Percentiles rank a stretch among this genome's conserved stretches.
Evolutionary conservation across 2,888 invertebrate genomes (phyloP).

Genomic region (Melinaea marsaeus): DNA sequence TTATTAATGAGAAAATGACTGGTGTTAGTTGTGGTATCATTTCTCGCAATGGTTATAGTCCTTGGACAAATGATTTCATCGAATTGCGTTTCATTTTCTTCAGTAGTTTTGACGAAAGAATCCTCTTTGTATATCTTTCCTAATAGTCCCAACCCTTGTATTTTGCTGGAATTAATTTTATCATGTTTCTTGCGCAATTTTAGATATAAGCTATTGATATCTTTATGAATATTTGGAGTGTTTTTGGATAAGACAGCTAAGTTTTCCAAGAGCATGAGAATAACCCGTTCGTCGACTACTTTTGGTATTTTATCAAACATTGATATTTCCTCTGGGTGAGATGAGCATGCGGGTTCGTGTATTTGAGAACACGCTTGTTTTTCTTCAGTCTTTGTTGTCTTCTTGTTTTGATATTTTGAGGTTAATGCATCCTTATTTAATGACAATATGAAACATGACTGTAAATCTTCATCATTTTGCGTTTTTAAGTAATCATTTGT

Average conservation of each 20-base stretch:
- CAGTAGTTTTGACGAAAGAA: slow-evolving; percentile 28
- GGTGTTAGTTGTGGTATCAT: slow-evolving; percentile 18
- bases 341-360: slow-evolving; percentile 17
- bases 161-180: slow-evolving; percentile 40
- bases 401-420: slow-evolving; percentile 24
- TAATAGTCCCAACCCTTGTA: slow-evolving; percentile 50
- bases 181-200: slow-evolving; percentile 55
- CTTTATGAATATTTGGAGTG: slow-evolving; percentile 44
- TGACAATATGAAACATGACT: slow-evolving; percentile 50
- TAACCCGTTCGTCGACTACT: slow-evolving; percentile 59
- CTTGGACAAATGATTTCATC: slow-evolving; percentile 32
- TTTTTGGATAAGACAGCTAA: slow-evolving; percentile 52
- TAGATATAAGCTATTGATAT: slow-evolving; percentile 50
- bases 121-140: slow-evolving; percentile 57
- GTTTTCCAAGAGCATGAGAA: slow-evolving; percentile 58
- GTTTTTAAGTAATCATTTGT: slow-evolving; percentile 29
- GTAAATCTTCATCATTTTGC: slow-evolving; percentile 37
- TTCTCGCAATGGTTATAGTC: slow-evolving; percentile 9
- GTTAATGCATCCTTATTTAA: slow-evolving; percentile 40
- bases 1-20: slow-evolving; percentile 11
- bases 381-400: slow-evolving; percentile 35
- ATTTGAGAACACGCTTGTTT: slow-evolving; percentile 22
- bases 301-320: slow-evolving; percentile 47
- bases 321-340: slow-evolving; percentile 34
- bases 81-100: slow-evolving; percentile 42